Base-by-base conservation (phyloP, 2,797 vertebrate genomes). In the Gymnocypris eckloni region DNA sequence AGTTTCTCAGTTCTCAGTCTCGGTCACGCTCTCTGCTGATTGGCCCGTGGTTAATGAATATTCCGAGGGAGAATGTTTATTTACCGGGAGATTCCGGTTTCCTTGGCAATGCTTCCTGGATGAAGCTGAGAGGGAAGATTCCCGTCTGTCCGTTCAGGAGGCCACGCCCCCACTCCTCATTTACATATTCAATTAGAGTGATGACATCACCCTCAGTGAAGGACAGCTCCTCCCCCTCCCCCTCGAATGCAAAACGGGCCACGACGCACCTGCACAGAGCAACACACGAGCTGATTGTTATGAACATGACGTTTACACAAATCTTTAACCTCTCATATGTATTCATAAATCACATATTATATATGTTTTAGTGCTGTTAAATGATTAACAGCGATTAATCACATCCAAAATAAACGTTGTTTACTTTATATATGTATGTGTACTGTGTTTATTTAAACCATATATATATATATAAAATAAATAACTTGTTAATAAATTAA, bases 81-180 rank as follows among this genome's bases (percentile, higher is more conserved):
- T 43, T 61, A 89, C 88, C 83, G 16, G 37, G 52, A 18, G 79
- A 45, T 37, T 86, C 73, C 0, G 70, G 80, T 50, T 90, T 91
- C 59, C 2, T 86, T 0, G 81, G 8, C 0, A 86, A 83, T 20
- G 79, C 37, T 52, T 93, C 87, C 88, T 97, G 95, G 16, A 97
- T 93, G 54, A 98, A 97, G 90, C 93, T 96, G 75, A 98, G 93
- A 2, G 98, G 98, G 87, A 99, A 99, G 82, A 97, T 95, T 48
- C 98, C 97, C 0, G 88, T 90, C 0, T 71, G 91, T 69, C 95
- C 95, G 86, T 93, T 94, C 81, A 98, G 94, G 78, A 95, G 95
- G 91, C 98, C 98, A 91, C 96, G 96, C 77, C 93, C 98, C 98
- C 97, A 99, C 73, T 98, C 96, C n/a, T 96, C 94, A 79, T 96